Conservation (phyloP, 2,888 invertebrate species). For the Chloroclystis v-ata region DNA sequence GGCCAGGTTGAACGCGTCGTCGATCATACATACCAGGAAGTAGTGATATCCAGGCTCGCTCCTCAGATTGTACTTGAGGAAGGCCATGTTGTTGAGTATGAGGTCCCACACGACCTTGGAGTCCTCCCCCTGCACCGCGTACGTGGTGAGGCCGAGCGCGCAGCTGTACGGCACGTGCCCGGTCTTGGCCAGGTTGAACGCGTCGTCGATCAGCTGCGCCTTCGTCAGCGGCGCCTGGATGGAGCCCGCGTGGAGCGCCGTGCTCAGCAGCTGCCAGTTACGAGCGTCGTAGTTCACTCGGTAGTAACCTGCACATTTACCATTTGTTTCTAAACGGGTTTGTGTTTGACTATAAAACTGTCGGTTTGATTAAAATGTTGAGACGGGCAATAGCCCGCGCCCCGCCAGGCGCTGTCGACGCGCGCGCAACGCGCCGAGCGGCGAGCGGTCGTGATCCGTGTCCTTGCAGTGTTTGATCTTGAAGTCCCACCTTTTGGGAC, state of each 20-base stretch:
- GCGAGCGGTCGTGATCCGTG: too few species aligned
- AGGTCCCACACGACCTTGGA: constrained; percentile 83
- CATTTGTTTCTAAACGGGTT: too few species aligned
- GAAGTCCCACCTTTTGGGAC: too few species aligned
- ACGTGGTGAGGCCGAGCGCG: constrained; percentile 80
- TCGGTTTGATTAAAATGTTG: too few species aligned
- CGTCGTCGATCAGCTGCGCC: constrained; percentile 86
- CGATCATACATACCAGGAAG: constrained; percentile 55
- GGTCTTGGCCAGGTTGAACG: constrained; percentile 81
- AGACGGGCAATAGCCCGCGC: too few species aligned
- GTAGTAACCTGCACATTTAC: constrained; percentile 75
- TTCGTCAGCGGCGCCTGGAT: constrained; percentile 79
- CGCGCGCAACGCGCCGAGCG: too few species aligned
- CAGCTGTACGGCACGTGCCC: constrained; percentile 77
- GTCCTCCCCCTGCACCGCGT: constrained; percentile 77
- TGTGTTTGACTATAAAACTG: too few species aligned
- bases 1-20: constrained; percentile 84
- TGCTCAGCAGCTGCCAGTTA: constrained; percentile 76
- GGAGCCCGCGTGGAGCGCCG: constrained; percentile 68
- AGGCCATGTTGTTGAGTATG: constrained; percentile 76
- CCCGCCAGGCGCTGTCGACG: too few species aligned
- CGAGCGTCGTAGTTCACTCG: constrained; percentile 79
- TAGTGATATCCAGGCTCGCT: constrained; percentile 71
- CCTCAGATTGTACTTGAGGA: constrained; percentile 67
- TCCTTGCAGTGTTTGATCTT: too few species aligned